phyloP scores from a whole-genome alignment of 1,140 invertebrate species.

The Zophobas atratus region DNA sequence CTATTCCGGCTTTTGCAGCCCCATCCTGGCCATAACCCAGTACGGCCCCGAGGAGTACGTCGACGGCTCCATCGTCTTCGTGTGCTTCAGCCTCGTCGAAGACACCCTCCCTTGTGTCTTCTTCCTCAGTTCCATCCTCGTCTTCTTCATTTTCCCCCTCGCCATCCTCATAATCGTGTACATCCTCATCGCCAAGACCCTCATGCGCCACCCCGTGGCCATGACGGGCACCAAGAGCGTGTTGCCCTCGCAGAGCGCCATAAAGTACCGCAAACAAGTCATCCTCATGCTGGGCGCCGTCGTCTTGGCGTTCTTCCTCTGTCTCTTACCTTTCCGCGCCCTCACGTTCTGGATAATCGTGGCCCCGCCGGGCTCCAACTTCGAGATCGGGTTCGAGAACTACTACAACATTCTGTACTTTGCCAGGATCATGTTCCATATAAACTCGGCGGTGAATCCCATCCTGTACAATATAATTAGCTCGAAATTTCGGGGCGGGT shows the following conservation, averaged over 20 bases:
- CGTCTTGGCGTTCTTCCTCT: conserved; percentile 92
- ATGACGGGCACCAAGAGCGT: conserved; percentile 70
- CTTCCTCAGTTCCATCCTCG: conserved; percentile 83
- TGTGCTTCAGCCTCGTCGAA: conserved; percentile 82
- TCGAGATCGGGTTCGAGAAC: conserved; percentile 79
- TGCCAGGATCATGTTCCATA: conserved; percentile 88
- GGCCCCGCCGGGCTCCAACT: conserved; percentile 75
- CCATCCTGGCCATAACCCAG: conserved; percentile 83
- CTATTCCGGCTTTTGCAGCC: conserved; percentile 73
- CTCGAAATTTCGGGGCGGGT: conserved; percentile 91
- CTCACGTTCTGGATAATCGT: conserved; percentile 90
- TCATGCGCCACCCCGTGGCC: conserved; percentile 83
- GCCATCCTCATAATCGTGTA: conserved; percentile 86
- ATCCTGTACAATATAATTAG: conserved; percentile 93
- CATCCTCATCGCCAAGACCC: conserved; percentile 85
- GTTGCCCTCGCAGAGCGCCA: conserved; percentile 68
- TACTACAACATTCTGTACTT: conserved; percentile 92
- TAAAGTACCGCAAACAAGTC: conserved; percentile 82
- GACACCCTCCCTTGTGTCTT: conserved; percentile 82
- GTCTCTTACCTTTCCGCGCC: conserved; percentile 88
- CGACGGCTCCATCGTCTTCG: conserved; percentile 79
- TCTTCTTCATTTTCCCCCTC: conserved; percentile 90
- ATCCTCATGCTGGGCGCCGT: conserved; percentile 93
- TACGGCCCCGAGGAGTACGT: conserved; percentile 79
- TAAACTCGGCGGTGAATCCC: conserved; percentile 92